Evolutionary conservation across 2,888 invertebrate species (phyloP), one percentile per base, ranked within the genome.

Genomic region (Apomyelois bistriatella): DNA sequence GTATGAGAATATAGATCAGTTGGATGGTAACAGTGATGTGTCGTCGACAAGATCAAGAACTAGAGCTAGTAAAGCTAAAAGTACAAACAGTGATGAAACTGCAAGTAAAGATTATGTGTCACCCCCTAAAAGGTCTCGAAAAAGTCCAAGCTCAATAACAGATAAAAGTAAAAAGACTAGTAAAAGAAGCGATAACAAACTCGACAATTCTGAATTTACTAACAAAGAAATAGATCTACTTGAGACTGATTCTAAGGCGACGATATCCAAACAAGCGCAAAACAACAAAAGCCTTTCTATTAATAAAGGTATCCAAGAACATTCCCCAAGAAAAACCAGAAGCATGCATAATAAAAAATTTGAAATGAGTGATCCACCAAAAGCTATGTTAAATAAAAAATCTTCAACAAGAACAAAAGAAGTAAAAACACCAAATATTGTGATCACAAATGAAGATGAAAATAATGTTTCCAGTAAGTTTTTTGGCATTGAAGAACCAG

Each of bases 1-100:
- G 16, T 59, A 57, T 56, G 67, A 74, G 35, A 73, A 79, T 58
- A 82, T 86, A 17, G 69, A 78, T 63, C 82, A 84, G 65, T 36
- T 85, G 47, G 83, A 85, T 76, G 83, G 84, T 13, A 82, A 70
- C 70, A 68, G 82, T 69, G 87, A 89, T 57, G 47, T 37, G 48
- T n/a, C 56, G 5, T 53, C 58, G 50, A 50, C 58, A 10, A 77
- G 66, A 64, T 73, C 67, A 17, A 68, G 62, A 53, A 66, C 71
- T 12, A 80, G 74, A 58, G 50, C 61, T 12, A 77, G 71, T 54
- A 71, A 64, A 61, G 51, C 54, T 46, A 67, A 67, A 48, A 62
- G 58, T 50, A 43, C 49, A 51, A 60, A 54, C 35, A 57, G 56
- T 48, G 68, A 68, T 13, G 58, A 63, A 30, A 16, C 32, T 0